Percentiles rank a stretch among this genome's conserved stretches.
These are phyloP conservation scores for Mionectes macconnelli DNA, from an alignment of 2,113 vertebrate species.

Conservation along the genomic window DNA sequence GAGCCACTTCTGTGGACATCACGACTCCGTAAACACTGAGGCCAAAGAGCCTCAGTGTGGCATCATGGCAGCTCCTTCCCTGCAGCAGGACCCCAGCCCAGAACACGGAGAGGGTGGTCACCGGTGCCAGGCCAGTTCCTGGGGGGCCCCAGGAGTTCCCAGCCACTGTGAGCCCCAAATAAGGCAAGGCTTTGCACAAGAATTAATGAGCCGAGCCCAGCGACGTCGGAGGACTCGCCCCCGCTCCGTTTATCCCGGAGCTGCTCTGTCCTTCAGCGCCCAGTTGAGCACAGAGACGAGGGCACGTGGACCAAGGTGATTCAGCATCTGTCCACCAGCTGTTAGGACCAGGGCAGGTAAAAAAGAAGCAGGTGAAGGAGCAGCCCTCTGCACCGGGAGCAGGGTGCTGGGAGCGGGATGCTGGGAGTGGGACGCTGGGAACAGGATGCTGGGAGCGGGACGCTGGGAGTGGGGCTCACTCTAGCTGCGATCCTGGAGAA, in stretches of 20 bases:
- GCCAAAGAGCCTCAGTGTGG: rapidly evolving
- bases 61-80: neutral
- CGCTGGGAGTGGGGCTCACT: rapidly evolving
- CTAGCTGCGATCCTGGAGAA: neutral
- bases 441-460: neutral
- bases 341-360: neutral
- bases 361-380: neutral
- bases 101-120: rapidly evolving
- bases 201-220: neutral
- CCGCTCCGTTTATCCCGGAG: neutral
- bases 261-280: neutral
- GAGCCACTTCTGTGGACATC: neutral
- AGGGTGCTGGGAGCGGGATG: neutral
- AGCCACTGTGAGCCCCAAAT: rapidly evolving
- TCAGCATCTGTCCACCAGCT: neutral
- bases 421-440: neutral
- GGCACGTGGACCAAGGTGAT: rapidly evolving
- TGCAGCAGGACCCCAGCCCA: rapidly evolving
- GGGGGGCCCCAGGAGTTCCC: neutral
- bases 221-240: neutral
- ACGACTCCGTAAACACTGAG: rapidly evolving
- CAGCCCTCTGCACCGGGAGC: rapidly evolving
- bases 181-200: neutral
- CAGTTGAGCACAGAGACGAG: neutral
- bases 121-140: neutral